These are phyloP conservation scores for Acanthacorydalis orientalis DNA, from an alignment of 2,888 invertebrate species.

Conservation along the genomic window DNA sequence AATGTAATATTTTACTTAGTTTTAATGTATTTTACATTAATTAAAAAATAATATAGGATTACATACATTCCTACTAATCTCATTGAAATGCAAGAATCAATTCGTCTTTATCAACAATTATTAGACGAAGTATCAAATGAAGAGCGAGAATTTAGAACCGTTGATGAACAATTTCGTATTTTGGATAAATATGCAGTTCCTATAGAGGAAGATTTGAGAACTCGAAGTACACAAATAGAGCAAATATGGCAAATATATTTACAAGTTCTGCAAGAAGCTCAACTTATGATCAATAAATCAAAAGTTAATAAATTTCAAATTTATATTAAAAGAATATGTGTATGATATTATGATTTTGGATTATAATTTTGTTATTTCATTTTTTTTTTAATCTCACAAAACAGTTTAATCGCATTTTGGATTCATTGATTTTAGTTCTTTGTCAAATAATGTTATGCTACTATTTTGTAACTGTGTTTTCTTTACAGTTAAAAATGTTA, in stretches of 20 bases:
- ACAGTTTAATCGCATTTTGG: no score
- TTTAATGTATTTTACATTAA: background rate
- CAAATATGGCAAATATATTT: constrained; percentile 56
- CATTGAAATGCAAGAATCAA: constrained; percentile 49
- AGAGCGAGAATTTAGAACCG: constrained; percentile 56
- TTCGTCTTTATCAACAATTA: constrained; percentile 51
- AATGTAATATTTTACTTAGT: no score
- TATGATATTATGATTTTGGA: background rate
- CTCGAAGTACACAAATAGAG: constrained; percentile 39
- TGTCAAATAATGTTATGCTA: no score
- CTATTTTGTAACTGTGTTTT: no score
- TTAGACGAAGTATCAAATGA: constrained; percentile 41
- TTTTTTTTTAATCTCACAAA: no score
- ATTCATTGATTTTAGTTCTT: no score
- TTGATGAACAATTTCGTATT: constrained; percentile 55
- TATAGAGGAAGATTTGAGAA: constrained; percentile 39
- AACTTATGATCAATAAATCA: constrained; percentile 52
- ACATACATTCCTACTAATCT: constrained; percentile 53
- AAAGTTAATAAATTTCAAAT: constrained; percentile 30
- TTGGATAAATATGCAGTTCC: constrained; percentile 61
- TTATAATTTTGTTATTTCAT: background rate
- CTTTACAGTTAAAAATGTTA: background rate
- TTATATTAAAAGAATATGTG: background rate
- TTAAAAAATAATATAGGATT: constrained; percentile 24
- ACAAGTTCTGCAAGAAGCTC: constrained; percentile 47